A percentile compares a stretch with the other conserved stretches of the same genome.
Evolutionary conservation across 2,113 vertebrate genomes (phyloP).

Genomic region (Leptobrachium ailaonicum): DNA sequence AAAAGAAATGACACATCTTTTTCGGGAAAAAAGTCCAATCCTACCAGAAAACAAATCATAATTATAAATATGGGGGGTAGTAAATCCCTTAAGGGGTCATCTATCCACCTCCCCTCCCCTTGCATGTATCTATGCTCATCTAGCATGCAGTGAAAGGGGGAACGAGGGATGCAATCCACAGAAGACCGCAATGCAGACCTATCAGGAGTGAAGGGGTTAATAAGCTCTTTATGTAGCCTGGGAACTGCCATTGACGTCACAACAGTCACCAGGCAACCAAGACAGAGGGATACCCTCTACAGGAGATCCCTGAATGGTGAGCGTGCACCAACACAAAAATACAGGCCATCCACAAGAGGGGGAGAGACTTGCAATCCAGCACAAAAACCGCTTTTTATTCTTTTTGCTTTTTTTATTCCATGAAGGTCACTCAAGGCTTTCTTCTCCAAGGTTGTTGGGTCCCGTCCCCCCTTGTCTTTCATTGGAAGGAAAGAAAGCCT

Average conservation of each 20-base stretch:
- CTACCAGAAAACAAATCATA: not conserved
- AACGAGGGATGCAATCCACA: not conserved
- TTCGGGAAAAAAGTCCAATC: no score
- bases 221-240: slow-evolving; percentile 50
- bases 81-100: not conserved
- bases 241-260: slow-evolving; percentile 74
- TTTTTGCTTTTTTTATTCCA: slow-evolving; percentile 51
- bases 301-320: slow-evolving; percentile 79
- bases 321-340: slow-evolving; percentile 48
- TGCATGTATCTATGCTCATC: not conserved
- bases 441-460: not conserved
- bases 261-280: slow-evolving; percentile 75
- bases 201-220: slow-evolving; percentile 45
- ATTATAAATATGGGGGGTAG: not conserved
- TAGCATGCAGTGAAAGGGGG: not conserved
- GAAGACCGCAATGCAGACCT: slow-evolving; percentile 44
- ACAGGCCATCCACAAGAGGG: not conserved
- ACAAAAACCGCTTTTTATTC: no score
- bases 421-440: slow-evolving; percentile 29
- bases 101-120: not conserved
- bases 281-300: slow-evolving; percentile 70
- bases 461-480: not conserved
- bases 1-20: no score
- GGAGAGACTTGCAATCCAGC: no score
- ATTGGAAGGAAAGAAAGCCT: no score